These are phyloP conservation scores for Acanthochromis polyacanthus DNA, from an alignment of 2,113 vertebrate genomes.

Conservation along the genomic window DNA sequence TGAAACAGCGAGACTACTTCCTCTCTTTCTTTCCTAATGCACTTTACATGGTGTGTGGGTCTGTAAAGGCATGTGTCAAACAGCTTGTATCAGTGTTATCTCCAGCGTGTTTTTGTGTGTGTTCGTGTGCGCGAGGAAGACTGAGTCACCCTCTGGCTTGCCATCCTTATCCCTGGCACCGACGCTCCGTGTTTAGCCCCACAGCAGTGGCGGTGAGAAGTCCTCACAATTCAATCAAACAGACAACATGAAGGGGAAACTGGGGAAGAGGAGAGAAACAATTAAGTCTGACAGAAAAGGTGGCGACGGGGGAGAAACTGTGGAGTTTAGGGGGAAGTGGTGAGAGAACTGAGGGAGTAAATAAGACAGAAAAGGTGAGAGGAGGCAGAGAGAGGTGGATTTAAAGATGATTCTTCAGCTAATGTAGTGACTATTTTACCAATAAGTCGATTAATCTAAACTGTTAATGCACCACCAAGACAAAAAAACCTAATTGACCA, in stretches of 20 bases:
- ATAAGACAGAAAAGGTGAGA: background rate
- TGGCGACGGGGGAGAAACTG: conserved; percentile 9
- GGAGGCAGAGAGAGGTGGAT: background rate
- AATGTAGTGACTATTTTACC: too few species aligned
- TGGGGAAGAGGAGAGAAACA: conserved; percentile 37
- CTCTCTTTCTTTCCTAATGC: conserved; percentile 10
- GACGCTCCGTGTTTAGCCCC: conserved; percentile 55
- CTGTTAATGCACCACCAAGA: too few species aligned
- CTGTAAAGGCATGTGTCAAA: conserved; percentile 33
- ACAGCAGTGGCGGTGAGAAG: conserved; percentile 46
- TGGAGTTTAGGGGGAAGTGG: conserved; percentile 47
- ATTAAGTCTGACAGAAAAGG: conserved; percentile 64
- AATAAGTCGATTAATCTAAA: too few species aligned
- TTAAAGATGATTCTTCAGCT: background rate
- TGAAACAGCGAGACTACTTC: conserved; percentile 14
- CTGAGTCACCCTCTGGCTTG: conserved; percentile 56
- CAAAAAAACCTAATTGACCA: too few species aligned
- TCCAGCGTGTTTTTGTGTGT: conserved; percentile 10
- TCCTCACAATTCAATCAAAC: conserved; percentile 67
- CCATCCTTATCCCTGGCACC: conserved; percentile 63
- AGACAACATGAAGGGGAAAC: conserved; percentile 46
- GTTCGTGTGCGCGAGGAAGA: conserved; percentile 15
- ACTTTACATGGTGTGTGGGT: background rate
- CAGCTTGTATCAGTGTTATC: conserved; percentile 39
- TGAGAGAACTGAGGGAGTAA: conserved; percentile 45